Evolutionary conservation across 1,140 invertebrate species (phyloP).

Genomic region (Bombus superbus): DNA sequence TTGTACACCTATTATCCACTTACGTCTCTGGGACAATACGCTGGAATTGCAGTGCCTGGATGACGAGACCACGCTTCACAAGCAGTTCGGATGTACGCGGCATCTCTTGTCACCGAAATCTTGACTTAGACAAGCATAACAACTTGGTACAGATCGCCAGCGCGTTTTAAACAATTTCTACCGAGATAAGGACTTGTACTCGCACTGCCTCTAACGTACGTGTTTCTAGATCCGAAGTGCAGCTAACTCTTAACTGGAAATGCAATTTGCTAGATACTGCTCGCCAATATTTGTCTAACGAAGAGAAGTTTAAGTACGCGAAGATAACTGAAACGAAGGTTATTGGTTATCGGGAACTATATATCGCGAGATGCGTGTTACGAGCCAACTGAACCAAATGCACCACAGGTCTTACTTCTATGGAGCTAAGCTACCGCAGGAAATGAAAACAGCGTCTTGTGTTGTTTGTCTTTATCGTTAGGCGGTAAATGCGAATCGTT

Average conservation of each 20-base stretch:
- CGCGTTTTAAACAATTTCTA: background rate
- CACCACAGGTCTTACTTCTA: background rate
- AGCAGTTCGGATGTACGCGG: slow-evolving; percentile 54
- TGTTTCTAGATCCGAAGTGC: background rate
- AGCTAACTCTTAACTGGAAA: background rate
- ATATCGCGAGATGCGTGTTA: background rate
- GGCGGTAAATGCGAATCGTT: background rate
- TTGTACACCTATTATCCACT: slow-evolving; percentile 72
- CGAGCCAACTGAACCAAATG: background rate
- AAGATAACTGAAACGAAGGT: background rate
- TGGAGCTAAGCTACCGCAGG: background rate
- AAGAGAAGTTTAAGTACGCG: background rate
- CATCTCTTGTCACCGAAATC: slow-evolving; percentile 53
- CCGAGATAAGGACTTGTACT: background rate
- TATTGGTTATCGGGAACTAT: background rate
- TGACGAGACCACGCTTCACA: slow-evolving; percentile 65
- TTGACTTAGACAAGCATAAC: slow-evolving; percentile 4
- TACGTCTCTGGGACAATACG: slow-evolving; percentile 71
- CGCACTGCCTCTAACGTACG: background rate
- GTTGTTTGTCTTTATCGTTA: slow-evolving; percentile 38
- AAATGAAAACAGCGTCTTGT: background rate
- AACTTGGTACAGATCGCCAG: background rate
- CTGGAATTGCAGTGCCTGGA: slow-evolving; percentile 70
- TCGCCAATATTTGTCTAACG: background rate
- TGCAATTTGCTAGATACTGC: background rate